Evolutionary conservation across 2,888 invertebrate genomes (phyloP).

Genomic region (Pseudococcus longispinus): DNA sequence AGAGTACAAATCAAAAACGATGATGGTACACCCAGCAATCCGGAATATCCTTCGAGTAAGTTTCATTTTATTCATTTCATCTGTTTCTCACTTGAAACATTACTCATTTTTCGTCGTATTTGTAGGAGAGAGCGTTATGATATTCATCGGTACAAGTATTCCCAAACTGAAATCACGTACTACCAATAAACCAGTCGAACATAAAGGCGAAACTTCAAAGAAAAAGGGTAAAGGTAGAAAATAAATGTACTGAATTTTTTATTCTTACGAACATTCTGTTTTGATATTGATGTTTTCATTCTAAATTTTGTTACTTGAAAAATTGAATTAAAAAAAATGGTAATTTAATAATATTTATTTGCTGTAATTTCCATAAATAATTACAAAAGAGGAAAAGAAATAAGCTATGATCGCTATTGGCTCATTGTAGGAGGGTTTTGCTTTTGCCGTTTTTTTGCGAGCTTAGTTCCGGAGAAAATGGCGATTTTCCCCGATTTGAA

Average conservation of each 20-base stretch:
- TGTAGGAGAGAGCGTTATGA: slow-evolving; percentile 76
- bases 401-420: too few species aligned
- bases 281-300: slow-evolving; percentile 2
- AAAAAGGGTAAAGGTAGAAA: slow-evolving; percentile 51
- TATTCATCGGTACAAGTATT: slow-evolving; percentile 81
- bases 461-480: too few species aligned
- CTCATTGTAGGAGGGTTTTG: too few species aligned
- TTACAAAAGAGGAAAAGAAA: not conserved
- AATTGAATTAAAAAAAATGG: not conserved
- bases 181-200: slow-evolving; percentile 62
- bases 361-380: not conserved
- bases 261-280: not conserved
- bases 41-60: slow-evolving; percentile 72
- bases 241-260: not conserved
- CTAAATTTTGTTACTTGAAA: slow-evolving; percentile 32
- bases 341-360: slow-evolving; percentile 5
- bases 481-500: too few species aligned
- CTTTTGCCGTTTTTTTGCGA: too few species aligned
- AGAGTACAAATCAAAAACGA: slow-evolving; percentile 91
- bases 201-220: slow-evolving; percentile 28
- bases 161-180: slow-evolving; percentile 88
- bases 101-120: slow-evolving; percentile 49
- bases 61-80: not conserved
- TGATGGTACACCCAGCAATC: slow-evolving; percentile 78
- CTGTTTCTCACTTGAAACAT: not conserved